Conservation (phyloP, 2,888 invertebrate genomes). For the Oegoconia quadripuncta region DNA sequence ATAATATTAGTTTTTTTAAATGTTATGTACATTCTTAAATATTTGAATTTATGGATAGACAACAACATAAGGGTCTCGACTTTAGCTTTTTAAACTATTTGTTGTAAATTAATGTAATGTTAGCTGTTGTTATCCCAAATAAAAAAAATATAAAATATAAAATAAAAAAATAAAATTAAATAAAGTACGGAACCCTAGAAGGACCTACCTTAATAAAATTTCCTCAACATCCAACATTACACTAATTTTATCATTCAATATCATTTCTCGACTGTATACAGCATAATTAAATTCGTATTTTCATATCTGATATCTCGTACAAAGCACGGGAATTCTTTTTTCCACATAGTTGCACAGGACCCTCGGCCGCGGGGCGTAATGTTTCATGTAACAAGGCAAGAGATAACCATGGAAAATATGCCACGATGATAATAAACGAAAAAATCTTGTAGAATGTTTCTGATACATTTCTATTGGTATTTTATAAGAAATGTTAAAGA, state of each 20-base stretch:
- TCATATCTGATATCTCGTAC: constrained; percentile 46
- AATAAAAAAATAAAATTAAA: too few relatives aligned
- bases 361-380: constrained; percentile 43
- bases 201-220: too few relatives aligned
- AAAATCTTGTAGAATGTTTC: constrained; percentile 30
- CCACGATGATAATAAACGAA: constrained; percentile 21
- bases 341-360: constrained; percentile 57
- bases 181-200: too few relatives aligned
- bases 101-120: too few relatives aligned
- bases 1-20: too few relatives aligned
- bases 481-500: too few relatives aligned
- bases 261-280: constrained; percentile 35
- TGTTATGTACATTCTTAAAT: too few relatives aligned
- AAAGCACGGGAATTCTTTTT: constrained; percentile 50
- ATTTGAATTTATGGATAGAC: too few relatives aligned
- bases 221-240: constrained; percentile 17
- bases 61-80: too few relatives aligned
- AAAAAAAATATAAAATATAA: too few relatives aligned
- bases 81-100: too few relatives aligned
- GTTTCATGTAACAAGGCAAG: constrained; percentile 41
- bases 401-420: constrained; percentile 31
- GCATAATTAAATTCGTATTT: constrained; percentile 67
- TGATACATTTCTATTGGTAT: constrained; percentile 16
- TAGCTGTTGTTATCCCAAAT: too few relatives aligned
- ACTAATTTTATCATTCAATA: constrained; percentile 46